Base-by-base conservation (phyloP, 2,797 vertebrate species). In the Heteromormyrus szaboi region DNA sequence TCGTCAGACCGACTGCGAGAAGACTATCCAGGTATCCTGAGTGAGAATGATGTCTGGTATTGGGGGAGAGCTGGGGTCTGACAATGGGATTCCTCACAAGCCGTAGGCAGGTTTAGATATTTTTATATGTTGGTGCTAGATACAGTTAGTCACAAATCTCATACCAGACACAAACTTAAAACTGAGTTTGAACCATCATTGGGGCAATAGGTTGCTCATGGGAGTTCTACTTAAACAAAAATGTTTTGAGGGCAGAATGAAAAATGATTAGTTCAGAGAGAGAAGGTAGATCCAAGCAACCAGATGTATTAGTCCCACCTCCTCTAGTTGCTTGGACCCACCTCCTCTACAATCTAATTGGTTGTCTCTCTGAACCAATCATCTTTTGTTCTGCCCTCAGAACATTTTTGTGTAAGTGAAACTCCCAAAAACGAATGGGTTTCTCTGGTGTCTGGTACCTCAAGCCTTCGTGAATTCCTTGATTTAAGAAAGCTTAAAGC, bases 1-100 rank as follows among this genome's bases (percentile, higher is more conserved):
- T 94, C 97, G 98, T 86, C 98, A 99, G 96, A 99, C 98, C 0
- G 97, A 98, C 96, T 99, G 98, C 2, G 98, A 99, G 96, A 98
- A 98, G 94, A 98, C 97, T 95, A 99, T 99, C 94, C 98, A 99
- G 98, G 98, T 99, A 91, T 17, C 29, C 14, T 72, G 83, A 22
- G 41, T 46, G 25, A 8, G n/a, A 29, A 6, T 33, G 11, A 19
- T 29, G 56, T 85, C 25, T 22, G 48, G 48, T 6, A 7, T 25
- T 6, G 5, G 85, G 85, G 14, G 8, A 4, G 29, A 8, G 48
- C 29, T 81, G 46, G 29, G 29, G 7, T 37, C 29, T 25, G 56
- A 14, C 0, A 72, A 37, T 44, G 37, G 17, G 17, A 44, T 79
- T 79, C 37, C 33, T 7, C 72, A 44, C 72, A 79, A 79, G 72